Evolutionary conservation across 2,888 invertebrate species (phyloP), one percentile per base, ranked within the genome.

Genomic region (Ophioninae sp.): DNA sequence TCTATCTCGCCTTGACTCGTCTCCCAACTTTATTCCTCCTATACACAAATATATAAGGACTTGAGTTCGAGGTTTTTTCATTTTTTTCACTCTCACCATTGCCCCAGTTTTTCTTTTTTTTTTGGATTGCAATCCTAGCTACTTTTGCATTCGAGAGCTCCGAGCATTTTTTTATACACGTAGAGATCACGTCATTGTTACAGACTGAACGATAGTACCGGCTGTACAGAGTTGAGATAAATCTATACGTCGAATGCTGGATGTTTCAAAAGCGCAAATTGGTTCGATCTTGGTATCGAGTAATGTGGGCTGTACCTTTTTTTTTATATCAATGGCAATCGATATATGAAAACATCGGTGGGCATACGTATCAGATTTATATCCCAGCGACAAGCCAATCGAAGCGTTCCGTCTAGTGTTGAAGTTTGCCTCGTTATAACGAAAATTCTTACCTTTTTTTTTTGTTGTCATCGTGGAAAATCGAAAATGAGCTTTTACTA

Each of bases 71-170:
- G 62, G 74, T 78, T 78, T 70, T 56, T 81, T 59, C 21, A 30
- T 56, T n/a, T 62, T 77, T 30, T 39, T 41, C 41, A 62, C 21
- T n/a, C 61, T 56, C 21, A 39, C 64, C 57, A 37, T 80, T 68
- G 83, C 44, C 77, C 80, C 73, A 83, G 73, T 83, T 83, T 80
- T 77, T 30, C 3, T 30, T 72, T 73, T 21, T 61, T n/a, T n/a
- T n/a, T n/a, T n/a, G n/a, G n/a, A 73, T 73, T 62, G 62, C 76
- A 77, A 50, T 69, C 64, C 77, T n/a, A 21, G 37, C 68, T 82
- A 73, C 62, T 82, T 78, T n/a, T 30, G 56, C 41, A 74, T 78
- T 73, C 61, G 30, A 30, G 67, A 67, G 72, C 59, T 67, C 59
- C 44, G 41, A 56, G 64, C 23, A 21, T 20, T 30, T 30, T n/a